Conservation (phyloP, 2,888 invertebrate species). For the Fabriciana adippe region DNA sequence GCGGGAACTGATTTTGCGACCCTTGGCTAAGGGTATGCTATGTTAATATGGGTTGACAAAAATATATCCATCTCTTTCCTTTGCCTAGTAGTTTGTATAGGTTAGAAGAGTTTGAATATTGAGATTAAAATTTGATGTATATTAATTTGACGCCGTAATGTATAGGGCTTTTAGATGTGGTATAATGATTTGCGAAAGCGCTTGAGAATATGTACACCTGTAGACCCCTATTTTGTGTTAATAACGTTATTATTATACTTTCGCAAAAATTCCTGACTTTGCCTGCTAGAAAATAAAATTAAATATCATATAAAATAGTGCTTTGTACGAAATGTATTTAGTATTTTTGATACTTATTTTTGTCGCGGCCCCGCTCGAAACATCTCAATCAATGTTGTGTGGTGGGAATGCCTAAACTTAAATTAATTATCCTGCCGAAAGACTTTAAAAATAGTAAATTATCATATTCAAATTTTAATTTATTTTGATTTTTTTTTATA, state of each 20-base stretch:
- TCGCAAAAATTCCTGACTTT: not conserved
- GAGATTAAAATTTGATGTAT: constrained; percentile 11
- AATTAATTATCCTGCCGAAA: no score
- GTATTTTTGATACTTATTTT: no score
- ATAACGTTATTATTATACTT: not conserved
- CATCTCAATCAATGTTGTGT: no score
- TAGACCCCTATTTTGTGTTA: not conserved
- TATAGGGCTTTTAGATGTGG: constrained; percentile 5
- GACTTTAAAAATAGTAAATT: no score
- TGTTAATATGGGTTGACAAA: constrained; percentile 37
- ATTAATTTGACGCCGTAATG: constrained; percentile 1
- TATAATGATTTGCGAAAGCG: constrained; percentile 7
- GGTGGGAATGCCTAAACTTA: no score
- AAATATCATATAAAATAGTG: no score
- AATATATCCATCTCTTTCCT: constrained; percentile 46
- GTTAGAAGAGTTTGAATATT: constrained; percentile 28
- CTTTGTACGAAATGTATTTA: no score
- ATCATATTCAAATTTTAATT: no score
- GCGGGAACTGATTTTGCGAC: constrained; percentile 55
- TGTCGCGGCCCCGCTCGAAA: no score
- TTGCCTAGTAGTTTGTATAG: constrained; percentile 8
- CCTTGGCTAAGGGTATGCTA: constrained; percentile 48
- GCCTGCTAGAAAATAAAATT: no score
- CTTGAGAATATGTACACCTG: constrained; percentile 1
- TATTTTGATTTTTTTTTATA: no score